phyloP scores from a whole-genome alignment of 2,797 vertebrate species.

The Leuciscus waleckii region DNA sequence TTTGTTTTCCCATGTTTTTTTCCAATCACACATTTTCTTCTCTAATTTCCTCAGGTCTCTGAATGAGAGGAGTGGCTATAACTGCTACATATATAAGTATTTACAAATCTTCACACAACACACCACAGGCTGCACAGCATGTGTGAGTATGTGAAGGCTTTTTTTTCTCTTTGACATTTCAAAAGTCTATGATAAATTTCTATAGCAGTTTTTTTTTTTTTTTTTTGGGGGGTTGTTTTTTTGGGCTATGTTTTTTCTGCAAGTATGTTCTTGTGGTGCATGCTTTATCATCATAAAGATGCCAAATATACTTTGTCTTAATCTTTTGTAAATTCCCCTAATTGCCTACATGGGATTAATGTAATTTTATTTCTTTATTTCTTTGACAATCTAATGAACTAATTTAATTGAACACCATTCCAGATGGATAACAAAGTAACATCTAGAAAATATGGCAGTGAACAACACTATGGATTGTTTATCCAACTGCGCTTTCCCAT shows the following conservation, averaged over 20 bases:
- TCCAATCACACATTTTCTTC: neutral
- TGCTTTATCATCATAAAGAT: neutral
- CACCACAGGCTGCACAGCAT: neutral
- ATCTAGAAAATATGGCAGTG: neutral
- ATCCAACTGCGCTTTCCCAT: neutral
- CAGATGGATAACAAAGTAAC: neutral
- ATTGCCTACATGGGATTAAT: neutral
- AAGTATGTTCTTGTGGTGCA: neutral
- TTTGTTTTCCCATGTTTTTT: neutral
- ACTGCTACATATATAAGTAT: neutral
- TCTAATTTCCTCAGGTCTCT: neutral
- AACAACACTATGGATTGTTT: neutral
- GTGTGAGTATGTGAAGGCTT: neutral
- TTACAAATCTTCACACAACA: neutral
- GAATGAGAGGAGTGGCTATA: neutral
- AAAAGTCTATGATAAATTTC: neutral
- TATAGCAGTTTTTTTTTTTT: neutral
- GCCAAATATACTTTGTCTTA: neutral
- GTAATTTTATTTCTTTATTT: too few relatives aligned
- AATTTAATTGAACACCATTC: neutral
- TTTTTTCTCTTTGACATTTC: neutral
- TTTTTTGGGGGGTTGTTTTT: too few relatives aligned
- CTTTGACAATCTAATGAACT: neutral
- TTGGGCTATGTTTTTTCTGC: too few relatives aligned
- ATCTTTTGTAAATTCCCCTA: neutral